Conservation (phyloP, 2,113 vertebrate genomes). For the Taurulus bubalis region DNA sequence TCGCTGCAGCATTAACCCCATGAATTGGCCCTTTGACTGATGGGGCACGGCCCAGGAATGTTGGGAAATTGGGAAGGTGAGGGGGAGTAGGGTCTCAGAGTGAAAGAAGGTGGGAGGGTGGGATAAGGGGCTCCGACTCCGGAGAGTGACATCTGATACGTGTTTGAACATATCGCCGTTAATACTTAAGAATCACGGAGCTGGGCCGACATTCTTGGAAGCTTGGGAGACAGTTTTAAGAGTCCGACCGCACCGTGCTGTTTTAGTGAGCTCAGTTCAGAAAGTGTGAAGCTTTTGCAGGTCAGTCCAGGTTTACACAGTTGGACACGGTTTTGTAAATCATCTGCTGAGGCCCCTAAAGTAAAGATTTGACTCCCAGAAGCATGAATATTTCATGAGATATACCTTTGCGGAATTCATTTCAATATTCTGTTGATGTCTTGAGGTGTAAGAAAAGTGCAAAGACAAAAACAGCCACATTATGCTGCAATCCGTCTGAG, state of each 20-base stretch:
- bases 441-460: constrained; percentile 15
- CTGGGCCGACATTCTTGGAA: constrained; percentile 62
- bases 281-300: constrained; percentile 9
- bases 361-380: constrained; percentile 17
- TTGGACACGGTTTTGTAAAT: constrained; percentile 42
- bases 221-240: constrained; percentile 47
- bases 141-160: constrained; percentile 77
- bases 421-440: neutral
- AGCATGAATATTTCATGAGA: constrained; percentile 8
- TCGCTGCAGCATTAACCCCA: constrained; percentile 78
- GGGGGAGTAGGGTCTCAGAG: constrained; percentile 63
- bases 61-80: constrained; percentile 79
- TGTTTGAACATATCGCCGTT: constrained; percentile 78
- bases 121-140: constrained; percentile 57
- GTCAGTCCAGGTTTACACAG: constrained; percentile 46
- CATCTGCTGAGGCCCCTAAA: constrained; percentile 18
- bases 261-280: too few species aligned
- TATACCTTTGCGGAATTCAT: neutral
- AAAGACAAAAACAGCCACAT: constrained; percentile 6
- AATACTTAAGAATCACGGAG: constrained; percentile 69
- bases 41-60: constrained; percentile 81
- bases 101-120: constrained; percentile 61
- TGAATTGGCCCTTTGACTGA: constrained; percentile 84
- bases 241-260: neutral
- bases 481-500: neutral